These are phyloP conservation scores for Mythimna lalbum DNA, from an alignment of 2,888 invertebrate species.

Conservation along the genomic window DNA sequence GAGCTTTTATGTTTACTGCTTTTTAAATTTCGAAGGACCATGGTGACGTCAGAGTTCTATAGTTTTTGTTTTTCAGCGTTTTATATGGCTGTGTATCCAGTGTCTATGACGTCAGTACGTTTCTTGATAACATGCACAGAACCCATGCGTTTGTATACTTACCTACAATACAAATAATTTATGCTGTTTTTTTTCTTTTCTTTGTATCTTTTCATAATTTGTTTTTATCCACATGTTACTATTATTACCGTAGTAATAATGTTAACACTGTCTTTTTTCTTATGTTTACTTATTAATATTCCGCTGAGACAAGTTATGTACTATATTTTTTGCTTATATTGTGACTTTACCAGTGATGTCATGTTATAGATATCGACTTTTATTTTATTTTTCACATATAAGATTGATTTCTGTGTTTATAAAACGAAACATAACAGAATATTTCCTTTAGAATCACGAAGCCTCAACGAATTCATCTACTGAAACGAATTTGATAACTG, in stretches of 20 bases:
- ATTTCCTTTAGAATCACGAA: neutral
- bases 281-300: neutral
- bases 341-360: neutral
- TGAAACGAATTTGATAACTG: neutral
- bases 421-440: neutral
- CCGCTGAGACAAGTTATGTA: neutral
- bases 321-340: constrained; percentile 9
- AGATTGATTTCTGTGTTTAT: neutral
- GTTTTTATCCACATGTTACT: neutral
- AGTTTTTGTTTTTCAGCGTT: constrained; percentile 12
- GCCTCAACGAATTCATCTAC: neutral
- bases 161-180: neutral
- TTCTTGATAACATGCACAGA: constrained; percentile 17
- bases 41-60: constrained; percentile 22
- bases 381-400: neutral
- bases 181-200: neutral
- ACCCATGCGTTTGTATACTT: constrained; percentile 6
- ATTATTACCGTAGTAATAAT: neutral
- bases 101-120: constrained; percentile 9
- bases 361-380: constrained; percentile 2
- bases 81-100: neutral
- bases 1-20: too few species aligned
- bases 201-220: constrained; percentile 1
- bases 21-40: too few species aligned
- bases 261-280: neutral